Evolutionary conservation across 2,113 vertebrate species (phyloP), one percentile per base, ranked within the genome.

Genomic region (Picathartes gymnocephalus): DNA sequence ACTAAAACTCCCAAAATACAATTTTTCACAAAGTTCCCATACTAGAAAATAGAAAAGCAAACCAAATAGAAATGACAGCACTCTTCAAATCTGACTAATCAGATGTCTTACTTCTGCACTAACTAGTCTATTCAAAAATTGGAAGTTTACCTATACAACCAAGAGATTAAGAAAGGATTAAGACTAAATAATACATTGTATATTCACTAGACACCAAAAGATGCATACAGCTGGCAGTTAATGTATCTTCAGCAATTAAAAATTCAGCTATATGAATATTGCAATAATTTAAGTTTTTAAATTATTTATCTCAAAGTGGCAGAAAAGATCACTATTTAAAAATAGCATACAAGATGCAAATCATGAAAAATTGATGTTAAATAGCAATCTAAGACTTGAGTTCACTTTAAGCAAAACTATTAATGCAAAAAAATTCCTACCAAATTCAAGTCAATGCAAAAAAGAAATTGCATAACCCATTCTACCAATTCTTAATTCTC

Each of bases 201-300:
- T 65, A 72, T 79, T 85, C 65, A 57, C 87, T 72, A 87, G 83
- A 85, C 45, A 89, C 28, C 58, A 87, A 73, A 92, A 95, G 65
- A 95, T 69, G 66, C 50, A 91, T 39, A 81, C 5, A 70, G 31
- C 18, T n/a, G 85, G 73, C 50, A 81, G 60, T 33, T 93, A 84
- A 85, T 91, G 73, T 82, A 81, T 92, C 61, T 86, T 58, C 66
- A 83, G 58, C 74, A 95, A 94, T 90, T 94, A 97, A 95, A 95
- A 95, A 87, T 95, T 92, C 81, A 95, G 54, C 54, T 91, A 81
- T 88, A 93, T 93, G 84, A 95, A 94, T 95, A 97, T 72, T 96
- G 93, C 84, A 96, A 73, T 90, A 95, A 95, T 95, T 95, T 87
- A 84, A 62, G 50, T 35, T 85, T 95, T 82, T 95, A 1, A 94